Evolutionary conservation across 2,888 invertebrate genomes (phyloP).

Genomic region (Eilema caniola): DNA sequence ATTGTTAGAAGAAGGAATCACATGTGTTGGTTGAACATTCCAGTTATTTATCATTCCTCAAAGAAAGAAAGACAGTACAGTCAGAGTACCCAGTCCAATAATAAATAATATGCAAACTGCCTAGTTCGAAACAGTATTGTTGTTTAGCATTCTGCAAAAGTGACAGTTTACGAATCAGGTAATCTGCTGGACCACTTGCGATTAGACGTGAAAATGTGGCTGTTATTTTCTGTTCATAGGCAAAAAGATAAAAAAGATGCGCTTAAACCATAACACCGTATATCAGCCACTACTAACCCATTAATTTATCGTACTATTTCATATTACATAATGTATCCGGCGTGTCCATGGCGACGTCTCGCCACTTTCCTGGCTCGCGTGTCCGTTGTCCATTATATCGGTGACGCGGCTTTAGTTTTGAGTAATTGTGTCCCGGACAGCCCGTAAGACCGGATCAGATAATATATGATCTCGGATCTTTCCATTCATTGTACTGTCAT

Average conservation of each 20-base stretch:
- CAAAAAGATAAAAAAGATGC: not conserved
- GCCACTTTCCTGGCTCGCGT: slow-evolving; percentile 58
- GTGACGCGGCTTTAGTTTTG: slow-evolving; percentile 69
- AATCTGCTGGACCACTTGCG: too few species aligned
- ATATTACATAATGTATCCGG: slow-evolving; percentile 23
- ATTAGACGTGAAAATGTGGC: too few species aligned
- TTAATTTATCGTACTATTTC: slow-evolving; percentile 18
- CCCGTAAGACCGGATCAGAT: slow-evolving; percentile 55
- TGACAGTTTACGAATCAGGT: too few species aligned
- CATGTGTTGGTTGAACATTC: too few species aligned
- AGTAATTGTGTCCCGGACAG: slow-evolving; percentile 65
- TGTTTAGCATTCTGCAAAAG: too few species aligned
- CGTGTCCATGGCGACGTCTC: slow-evolving; percentile 34
- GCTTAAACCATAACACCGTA: not conserved
- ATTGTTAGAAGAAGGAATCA: too few species aligned
- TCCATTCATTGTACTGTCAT: slow-evolving; percentile 47
- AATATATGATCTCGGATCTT: slow-evolving; percentile 47
- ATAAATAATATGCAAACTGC: too few species aligned
- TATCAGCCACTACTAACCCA: slow-evolving; percentile 4
- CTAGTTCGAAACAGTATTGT: too few species aligned
- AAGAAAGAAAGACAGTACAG: too few species aligned
- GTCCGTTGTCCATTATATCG: slow-evolving; percentile 68
- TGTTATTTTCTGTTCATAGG: too few species aligned
- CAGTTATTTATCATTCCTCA: too few species aligned
- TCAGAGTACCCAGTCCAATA: too few species aligned